phyloP scores from a whole-genome alignment of 1,140 invertebrate species.

The Amphibalanus amphitrite region DNA sequence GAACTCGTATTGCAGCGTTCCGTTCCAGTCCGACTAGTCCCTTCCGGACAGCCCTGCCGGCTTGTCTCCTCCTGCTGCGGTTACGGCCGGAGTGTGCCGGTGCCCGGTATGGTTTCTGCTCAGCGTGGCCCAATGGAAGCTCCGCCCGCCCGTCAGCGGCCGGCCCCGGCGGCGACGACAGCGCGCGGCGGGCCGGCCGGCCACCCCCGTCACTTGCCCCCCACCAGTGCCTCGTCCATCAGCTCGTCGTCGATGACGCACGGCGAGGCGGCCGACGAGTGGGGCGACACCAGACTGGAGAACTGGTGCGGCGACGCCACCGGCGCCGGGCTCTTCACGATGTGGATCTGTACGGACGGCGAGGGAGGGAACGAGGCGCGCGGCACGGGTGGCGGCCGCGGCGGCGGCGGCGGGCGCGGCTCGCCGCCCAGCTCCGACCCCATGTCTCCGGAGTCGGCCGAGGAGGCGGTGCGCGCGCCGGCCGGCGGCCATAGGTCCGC shows the following conservation, averaged over 20 bases:
- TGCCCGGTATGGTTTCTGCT: too few relatives aligned
- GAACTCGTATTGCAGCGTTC: too few relatives aligned
- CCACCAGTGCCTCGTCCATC: slow-evolving; percentile 67
- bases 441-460: background rate
- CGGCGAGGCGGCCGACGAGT: slow-evolving; percentile 44
- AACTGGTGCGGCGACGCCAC: slow-evolving; percentile 16
- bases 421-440: background rate
- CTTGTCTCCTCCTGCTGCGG: too few relatives aligned
- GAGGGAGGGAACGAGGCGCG: slow-evolving; percentile 24
- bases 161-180: too few relatives aligned
- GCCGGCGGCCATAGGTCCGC: background rate
- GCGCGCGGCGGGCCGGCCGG: too few relatives aligned
- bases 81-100: too few relatives aligned
- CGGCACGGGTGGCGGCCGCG: background rate
- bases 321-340: slow-evolving; percentile 55
- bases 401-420: too few relatives aligned
- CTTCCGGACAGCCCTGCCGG: too few relatives aligned
- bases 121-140: too few relatives aligned
- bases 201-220: slow-evolving; percentile 34
- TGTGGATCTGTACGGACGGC: slow-evolving; percentile 51
- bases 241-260: slow-evolving; percentile 70
- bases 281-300: slow-evolving; percentile 34
- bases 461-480: background rate
- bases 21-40: too few relatives aligned
- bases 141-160: too few relatives aligned